These are phyloP conservation scores for Carposina sasakii DNA, from an alignment of 1,140 invertebrate species.

Conservation along the genomic window DNA sequence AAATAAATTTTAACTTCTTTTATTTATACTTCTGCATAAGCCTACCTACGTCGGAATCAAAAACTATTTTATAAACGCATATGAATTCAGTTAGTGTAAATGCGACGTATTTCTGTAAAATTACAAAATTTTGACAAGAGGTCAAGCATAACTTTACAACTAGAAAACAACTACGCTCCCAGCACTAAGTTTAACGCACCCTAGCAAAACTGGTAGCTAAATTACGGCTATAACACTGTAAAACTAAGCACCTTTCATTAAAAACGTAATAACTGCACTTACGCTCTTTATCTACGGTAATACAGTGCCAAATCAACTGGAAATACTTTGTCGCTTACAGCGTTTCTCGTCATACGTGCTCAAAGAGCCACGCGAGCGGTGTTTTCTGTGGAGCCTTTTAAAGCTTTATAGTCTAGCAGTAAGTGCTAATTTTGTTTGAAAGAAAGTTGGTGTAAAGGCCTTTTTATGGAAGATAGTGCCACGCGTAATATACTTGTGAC, in stretches of 20 bases:
- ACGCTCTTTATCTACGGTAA: no score
- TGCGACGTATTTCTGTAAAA: no score
- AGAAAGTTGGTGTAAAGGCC: background rate
- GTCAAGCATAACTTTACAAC: no score
- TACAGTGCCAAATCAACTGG: no score
- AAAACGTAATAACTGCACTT: no score
- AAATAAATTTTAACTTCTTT: no score
- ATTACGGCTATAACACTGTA: conserved; percentile 10
- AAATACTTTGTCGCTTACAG: background rate
- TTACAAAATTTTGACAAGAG: no score
- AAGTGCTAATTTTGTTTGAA: background rate
- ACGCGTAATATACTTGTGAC: conserved; percentile 16
- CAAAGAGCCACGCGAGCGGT: conserved; percentile 10
- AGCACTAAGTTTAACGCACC: conserved; percentile 12
- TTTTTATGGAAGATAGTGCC: background rate
- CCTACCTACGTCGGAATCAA: no score
- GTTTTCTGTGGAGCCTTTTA: background rate
- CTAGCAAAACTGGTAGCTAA: conserved; percentile 13
- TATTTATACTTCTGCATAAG: no score
- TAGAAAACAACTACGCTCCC: background rate
- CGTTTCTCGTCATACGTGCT: background rate
- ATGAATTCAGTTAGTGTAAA: no score
- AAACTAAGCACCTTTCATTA: conserved; percentile 1
- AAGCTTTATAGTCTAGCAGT: background rate
- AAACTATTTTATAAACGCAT: no score